Evolutionary conservation across 2,888 invertebrate genomes (phyloP).

Genomic region (Ferrisia virgata): DNA sequence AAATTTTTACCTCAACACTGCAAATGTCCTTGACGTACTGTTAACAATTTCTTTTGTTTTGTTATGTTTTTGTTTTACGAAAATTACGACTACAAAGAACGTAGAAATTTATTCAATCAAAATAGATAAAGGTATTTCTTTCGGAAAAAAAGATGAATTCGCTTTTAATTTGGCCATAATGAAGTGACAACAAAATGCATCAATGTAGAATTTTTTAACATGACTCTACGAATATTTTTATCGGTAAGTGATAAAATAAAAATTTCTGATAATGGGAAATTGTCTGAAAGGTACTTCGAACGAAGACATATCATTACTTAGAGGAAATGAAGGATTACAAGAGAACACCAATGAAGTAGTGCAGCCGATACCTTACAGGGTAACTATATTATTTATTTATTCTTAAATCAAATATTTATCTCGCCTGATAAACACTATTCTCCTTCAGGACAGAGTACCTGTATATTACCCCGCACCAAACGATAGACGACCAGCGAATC

Average conservation of each 20-base stretch:
- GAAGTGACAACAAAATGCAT: neutral
- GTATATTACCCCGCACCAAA: constrained; percentile 68
- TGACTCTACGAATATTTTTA: neutral
- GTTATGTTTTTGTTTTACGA: constrained; percentile 23
- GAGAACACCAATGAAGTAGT: constrained; percentile 60
- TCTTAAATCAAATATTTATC: neutral
- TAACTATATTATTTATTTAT: constrained; percentile 50
- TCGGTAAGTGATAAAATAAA: constrained; percentile 15
- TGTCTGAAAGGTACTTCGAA: constrained; percentile 66
- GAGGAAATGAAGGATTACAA: constrained; percentile 60
- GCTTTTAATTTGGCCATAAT: neutral
- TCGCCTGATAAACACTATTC: constrained; percentile 48
- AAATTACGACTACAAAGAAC: neutral
- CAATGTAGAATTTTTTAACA: neutral
- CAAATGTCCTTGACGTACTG: constrained; percentile 12
- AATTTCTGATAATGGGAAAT: constrained; percentile 62
- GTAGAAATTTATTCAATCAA: neutral
- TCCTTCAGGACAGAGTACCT: constrained; percentile 58
- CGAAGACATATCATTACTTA: constrained; percentile 63
- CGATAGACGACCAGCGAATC: constrained; percentile 61
- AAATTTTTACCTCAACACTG: neutral
- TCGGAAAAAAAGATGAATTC: neutral
- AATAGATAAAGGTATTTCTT: neutral
- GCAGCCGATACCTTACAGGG: constrained; percentile 60
- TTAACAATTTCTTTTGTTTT: constrained; percentile 32